A percentile compares a stretch with the other conserved stretches of the same genome.
Evolutionary conservation across 2,888 invertebrate genomes (phyloP).

Genomic region (Panzeria rudis): DNA sequence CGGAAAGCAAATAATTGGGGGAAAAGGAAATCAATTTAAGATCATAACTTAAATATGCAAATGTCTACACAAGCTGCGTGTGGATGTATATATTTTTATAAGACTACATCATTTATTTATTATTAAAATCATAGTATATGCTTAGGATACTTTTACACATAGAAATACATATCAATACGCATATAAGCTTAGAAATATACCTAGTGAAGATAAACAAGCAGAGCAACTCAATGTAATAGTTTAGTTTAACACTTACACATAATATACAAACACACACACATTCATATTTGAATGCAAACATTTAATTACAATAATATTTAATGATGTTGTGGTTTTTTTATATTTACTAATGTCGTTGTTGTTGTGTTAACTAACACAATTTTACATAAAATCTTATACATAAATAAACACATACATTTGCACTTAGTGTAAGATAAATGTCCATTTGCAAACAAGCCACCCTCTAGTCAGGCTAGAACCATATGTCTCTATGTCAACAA

Average conservation of each 20-base stretch:
- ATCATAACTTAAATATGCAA: slow-evolving; percentile 43
- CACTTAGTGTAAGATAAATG: slow-evolving; percentile 40
- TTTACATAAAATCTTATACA: slow-evolving; percentile 32
- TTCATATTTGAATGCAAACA: slow-evolving; percentile 1
- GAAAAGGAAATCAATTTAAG: slow-evolving; percentile 60
- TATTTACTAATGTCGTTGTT: slow-evolving; percentile 16
- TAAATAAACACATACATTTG: slow-evolving; percentile 40
- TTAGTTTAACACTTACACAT: slow-evolving; percentile 43
- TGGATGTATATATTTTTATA: background rate
- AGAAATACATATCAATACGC: slow-evolving; percentile 15
- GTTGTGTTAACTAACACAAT: slow-evolving; percentile 37
- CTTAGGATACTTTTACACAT: slow-evolving; percentile 43
- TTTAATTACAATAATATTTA: slow-evolving; percentile 47
- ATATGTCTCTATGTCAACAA: too few species aligned
- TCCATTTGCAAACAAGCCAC: slow-evolving; percentile 14
- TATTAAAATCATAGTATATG: slow-evolving; percentile 60
- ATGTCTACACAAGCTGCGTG: background rate
- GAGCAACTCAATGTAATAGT: slow-evolving; percentile 48
- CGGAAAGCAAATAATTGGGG: slow-evolving; percentile 35
- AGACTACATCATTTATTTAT: slow-evolving; percentile 54
- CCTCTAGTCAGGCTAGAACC: background rate
- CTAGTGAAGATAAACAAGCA: slow-evolving; percentile 37
- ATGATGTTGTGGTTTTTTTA: slow-evolving; percentile 26
- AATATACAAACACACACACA: slow-evolving; percentile 3
- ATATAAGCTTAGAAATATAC: background rate